A percentile compares a stretch with the other conserved stretches of the same genome.
Evolutionary conservation across 2,888 invertebrate species (phyloP).

Genomic region (Adelphocoris suturalis): DNA sequence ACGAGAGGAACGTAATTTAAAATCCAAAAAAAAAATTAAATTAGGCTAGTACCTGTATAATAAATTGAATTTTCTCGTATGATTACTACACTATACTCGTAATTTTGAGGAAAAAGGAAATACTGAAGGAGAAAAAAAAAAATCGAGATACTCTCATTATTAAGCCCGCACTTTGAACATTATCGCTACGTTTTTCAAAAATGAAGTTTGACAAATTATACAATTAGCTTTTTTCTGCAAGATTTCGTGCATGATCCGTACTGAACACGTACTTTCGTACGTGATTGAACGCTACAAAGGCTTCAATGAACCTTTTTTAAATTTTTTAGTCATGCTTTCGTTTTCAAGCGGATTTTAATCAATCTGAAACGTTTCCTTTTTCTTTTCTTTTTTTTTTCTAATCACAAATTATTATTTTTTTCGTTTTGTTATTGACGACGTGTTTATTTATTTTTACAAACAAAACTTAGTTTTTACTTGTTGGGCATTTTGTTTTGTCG

Average conservation of each 20-base stretch:
- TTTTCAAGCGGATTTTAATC: background rate
- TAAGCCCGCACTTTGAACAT: background rate
- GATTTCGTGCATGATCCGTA: background rate
- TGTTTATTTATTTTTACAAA: too few relatives aligned
- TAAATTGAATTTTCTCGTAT: slow-evolving; percentile 9
- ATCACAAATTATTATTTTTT: too few relatives aligned
- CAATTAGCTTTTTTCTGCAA: background rate
- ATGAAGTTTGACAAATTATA: background rate
- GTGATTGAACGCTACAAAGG: too few relatives aligned
- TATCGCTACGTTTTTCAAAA: background rate
- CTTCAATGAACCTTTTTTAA: background rate
- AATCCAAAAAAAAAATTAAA: slow-evolving; percentile 25
- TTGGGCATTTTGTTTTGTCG: background rate
- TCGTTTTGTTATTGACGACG: too few relatives aligned
- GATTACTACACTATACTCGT: background rate
- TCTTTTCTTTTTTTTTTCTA: too few relatives aligned
- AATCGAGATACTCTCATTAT: too few relatives aligned
- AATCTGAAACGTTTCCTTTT: too few relatives aligned
- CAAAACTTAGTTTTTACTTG: too few relatives aligned
- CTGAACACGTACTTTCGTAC: background rate
- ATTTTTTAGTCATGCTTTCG: background rate
- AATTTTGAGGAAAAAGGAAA: background rate
- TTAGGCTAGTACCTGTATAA: slow-evolving; percentile 9
- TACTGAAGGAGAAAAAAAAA: slow-evolving; percentile 2
- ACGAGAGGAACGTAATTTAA: background rate